Evolutionary conservation across 2,888 invertebrate genomes (phyloP).

Genomic region (Ophion ventricosus): DNA sequence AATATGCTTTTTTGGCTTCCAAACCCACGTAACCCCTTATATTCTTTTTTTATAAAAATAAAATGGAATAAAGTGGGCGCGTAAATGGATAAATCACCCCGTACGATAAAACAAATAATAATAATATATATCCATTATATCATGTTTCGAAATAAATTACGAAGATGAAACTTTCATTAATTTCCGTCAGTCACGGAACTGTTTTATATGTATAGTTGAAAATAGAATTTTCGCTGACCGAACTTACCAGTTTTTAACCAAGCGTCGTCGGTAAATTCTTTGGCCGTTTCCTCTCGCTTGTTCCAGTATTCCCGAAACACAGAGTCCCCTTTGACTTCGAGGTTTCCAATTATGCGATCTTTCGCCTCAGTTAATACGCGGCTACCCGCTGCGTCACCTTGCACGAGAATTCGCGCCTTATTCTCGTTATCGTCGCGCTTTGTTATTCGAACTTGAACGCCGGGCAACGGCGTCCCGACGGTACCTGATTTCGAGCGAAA

Average conservation of each 20-base stretch:
- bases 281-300: conserved; percentile 87
- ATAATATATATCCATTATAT: too few species aligned
- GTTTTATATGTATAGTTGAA: too few species aligned
- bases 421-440: conserved; percentile 72
- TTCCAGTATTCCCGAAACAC: conserved; percentile 92
- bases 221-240: too few species aligned
- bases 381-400: conserved; percentile 73
- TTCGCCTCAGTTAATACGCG: conserved; percentile 68
- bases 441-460: conserved; percentile 87
- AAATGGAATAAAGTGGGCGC: too few species aligned
- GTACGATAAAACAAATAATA: too few species aligned
- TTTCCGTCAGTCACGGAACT: too few species aligned
- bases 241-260: conserved; percentile 93
- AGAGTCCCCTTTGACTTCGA: conserved; percentile 87
- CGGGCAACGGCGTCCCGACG: conserved; percentile 92
- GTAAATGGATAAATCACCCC: too few species aligned
- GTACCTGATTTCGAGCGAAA: conserved; percentile 83
- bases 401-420: conserved; percentile 71
- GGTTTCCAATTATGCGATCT: conserved; percentile 84
- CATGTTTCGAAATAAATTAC: too few species aligned
- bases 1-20: too few species aligned
- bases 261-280: conserved; percentile 90
- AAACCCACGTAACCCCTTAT: too few species aligned
- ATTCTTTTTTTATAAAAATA: too few species aligned
- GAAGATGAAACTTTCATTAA: too few species aligned